phyloP scores from a whole-genome alignment of 2,797 vertebrate genomes.

The Selene dorsalis region DNA sequence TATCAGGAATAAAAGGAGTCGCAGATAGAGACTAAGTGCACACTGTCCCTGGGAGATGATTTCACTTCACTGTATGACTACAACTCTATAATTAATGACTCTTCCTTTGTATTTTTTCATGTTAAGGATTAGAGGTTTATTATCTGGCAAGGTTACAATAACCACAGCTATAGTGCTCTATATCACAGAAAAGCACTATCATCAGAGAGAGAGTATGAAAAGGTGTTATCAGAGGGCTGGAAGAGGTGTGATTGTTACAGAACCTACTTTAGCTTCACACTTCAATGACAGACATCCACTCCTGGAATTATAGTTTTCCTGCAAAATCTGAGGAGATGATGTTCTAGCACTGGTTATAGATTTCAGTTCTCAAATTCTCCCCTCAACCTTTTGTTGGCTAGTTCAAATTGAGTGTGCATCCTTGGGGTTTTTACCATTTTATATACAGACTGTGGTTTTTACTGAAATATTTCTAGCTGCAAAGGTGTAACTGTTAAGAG shows the following conservation, averaged over 20 bases:
- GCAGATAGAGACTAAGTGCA: conserved; percentile 42
- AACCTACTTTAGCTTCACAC: conserved; percentile 34
- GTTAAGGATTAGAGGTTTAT: conserved; percentile 43
- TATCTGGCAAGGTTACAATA: conserved; percentile 37
- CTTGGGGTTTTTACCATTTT: conserved; percentile 1
- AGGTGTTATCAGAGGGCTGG: conserved; percentile 43
- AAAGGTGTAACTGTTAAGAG: not conserved
- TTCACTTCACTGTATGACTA: conserved; percentile 34
- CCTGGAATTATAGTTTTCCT: not conserved
- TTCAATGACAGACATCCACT: conserved; percentile 33
- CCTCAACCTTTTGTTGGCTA: conserved; percentile 2
- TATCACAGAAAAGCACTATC: conserved; percentile 18
- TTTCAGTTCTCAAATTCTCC: conserved; percentile 8
- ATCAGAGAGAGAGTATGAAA: conserved; percentile 37
- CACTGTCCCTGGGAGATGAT: conserved; percentile 17
- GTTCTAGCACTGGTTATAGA: conserved; percentile 11
- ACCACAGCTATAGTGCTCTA: conserved; percentile 2
- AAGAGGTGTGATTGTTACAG: conserved; percentile 34
- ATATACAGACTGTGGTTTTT: not conserved
- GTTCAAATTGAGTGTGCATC: conserved; percentile 19
- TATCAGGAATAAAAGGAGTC: conserved; percentile 31
- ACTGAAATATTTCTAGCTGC: conserved; percentile 24
- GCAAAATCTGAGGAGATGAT: conserved; percentile 37
- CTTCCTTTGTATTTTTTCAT: conserved; percentile 34
- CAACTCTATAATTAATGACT: conserved; percentile 45